phyloP scores from a whole-genome alignment of 2,113 vertebrate species.

The Poeciliopsis occidentalis region DNA sequence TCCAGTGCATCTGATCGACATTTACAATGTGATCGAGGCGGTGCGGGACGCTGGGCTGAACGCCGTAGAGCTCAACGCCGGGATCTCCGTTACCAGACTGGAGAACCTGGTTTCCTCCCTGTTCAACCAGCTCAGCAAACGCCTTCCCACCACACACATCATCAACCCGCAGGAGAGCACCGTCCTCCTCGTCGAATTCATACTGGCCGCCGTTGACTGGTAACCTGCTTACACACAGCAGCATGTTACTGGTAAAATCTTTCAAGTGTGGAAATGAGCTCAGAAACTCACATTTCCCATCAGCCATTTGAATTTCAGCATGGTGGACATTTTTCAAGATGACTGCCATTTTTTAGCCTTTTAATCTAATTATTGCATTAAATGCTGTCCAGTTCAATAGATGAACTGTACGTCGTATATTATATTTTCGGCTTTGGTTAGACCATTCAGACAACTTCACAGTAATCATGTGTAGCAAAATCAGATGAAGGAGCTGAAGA shows the following conservation, averaged over 20 bases:
- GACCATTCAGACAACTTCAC: too few species aligned
- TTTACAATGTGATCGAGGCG: constrained; percentile 96
- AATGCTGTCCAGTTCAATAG: too few species aligned
- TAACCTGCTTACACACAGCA: constrained; percentile 19
- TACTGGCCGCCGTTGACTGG: constrained; percentile 89
- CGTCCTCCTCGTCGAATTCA: constrained; percentile 88
- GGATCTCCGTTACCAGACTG: constrained; percentile 87
- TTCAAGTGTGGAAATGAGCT: too few species aligned
- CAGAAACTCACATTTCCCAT: too few species aligned
- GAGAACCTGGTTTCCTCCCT: constrained; percentile 92
- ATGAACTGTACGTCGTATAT: too few species aligned
- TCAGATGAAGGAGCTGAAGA: too few species aligned
- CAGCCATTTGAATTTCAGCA: too few species aligned
- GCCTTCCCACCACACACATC: constrained; percentile 91
- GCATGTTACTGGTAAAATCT: background rate
- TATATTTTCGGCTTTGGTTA: too few species aligned
- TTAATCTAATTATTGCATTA: too few species aligned
- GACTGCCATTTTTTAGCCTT: too few species aligned
- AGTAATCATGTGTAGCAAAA: too few species aligned
- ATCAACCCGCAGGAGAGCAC: constrained; percentile 90
- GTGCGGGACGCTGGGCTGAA: constrained; percentile 94
- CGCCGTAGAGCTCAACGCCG: constrained; percentile 83
- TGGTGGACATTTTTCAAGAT: too few species aligned
- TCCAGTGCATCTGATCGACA: constrained; percentile 93
- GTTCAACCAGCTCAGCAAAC: constrained; percentile 94